phyloP scores from a whole-genome alignment of 2,113 vertebrate genomes.

The Melanotaenia duboulayi region DNA sequence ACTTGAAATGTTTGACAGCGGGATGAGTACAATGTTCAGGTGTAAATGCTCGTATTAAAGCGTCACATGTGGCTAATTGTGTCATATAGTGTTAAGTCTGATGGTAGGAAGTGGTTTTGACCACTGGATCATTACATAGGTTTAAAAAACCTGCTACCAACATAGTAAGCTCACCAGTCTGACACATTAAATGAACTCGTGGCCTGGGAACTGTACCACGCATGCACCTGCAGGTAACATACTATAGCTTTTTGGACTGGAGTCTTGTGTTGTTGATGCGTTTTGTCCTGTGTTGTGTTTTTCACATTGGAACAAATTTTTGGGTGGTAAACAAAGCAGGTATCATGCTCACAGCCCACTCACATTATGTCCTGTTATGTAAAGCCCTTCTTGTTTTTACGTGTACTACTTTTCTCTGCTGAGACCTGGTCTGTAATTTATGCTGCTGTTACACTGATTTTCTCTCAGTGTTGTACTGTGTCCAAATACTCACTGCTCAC shows the following conservation, averaged over 20 bases:
- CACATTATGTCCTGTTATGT: too few species aligned
- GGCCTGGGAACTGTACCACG: neutral
- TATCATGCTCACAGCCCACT: too few species aligned
- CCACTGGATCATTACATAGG: constrained; percentile 52
- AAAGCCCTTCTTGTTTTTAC: too few species aligned
- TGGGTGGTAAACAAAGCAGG: too few species aligned
- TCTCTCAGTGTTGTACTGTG: neutral
- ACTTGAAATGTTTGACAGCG: neutral
- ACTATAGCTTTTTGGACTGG: constrained; percentile 64
- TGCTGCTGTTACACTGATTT: neutral
- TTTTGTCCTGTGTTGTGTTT: too few species aligned
- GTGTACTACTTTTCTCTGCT: neutral
- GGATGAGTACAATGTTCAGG: neutral
- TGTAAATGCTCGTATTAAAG: neutral
- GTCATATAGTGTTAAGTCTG: neutral
- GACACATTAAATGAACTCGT: constrained; percentile 35
- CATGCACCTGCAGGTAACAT: too few species aligned
- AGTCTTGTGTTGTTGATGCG: constrained; percentile 21
- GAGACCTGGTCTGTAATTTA: neutral
- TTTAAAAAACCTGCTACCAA: constrained; percentile 51
- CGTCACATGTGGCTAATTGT: neutral
- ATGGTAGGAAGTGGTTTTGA: neutral
- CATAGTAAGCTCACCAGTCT: constrained; percentile 36
- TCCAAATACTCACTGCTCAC: accelerated
- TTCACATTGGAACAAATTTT: too few species aligned